phyloP scores from a whole-genome alignment of 2,888 invertebrate genomes.

The Idaea dimidiata region DNA sequence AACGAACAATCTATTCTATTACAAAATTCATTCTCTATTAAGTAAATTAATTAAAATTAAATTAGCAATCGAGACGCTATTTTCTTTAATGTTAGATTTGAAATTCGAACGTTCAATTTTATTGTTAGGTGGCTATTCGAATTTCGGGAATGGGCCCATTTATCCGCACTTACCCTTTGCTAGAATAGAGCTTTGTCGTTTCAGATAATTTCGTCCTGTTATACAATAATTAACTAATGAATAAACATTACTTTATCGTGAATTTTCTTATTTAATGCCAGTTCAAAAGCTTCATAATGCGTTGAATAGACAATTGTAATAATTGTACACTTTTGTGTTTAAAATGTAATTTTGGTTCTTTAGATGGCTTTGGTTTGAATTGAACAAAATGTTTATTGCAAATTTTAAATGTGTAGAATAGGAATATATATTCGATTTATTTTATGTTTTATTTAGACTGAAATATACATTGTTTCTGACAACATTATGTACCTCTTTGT shows the following conservation, averaged over 20 bases:
- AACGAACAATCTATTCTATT: neutral
- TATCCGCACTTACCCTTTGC: neutral
- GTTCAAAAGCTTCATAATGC: neutral
- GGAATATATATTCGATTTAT: no score
- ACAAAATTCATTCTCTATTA: neutral
- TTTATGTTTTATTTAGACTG: no score
- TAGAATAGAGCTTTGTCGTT: constrained; percentile 14
- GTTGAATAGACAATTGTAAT: neutral
- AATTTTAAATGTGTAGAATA: neutral
- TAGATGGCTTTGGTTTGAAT: neutral
- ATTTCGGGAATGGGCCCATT: neutral
- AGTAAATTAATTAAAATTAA: neutral
- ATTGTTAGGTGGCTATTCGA: neutral
- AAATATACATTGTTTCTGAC: no score
- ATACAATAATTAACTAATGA: constrained; percentile 24
- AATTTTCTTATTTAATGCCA: neutral
- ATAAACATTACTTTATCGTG: constrained; percentile 8
- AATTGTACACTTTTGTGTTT: neutral
- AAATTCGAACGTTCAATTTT: neutral
- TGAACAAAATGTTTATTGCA: neutral
- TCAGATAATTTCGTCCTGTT: constrained; percentile 18
- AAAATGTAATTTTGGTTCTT: neutral
- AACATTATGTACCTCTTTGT: no score
- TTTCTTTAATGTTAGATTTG: neutral
- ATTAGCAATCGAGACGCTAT: neutral